Conservation (phyloP, 2,113 vertebrate species). For the Empidonax traillii region DNA sequence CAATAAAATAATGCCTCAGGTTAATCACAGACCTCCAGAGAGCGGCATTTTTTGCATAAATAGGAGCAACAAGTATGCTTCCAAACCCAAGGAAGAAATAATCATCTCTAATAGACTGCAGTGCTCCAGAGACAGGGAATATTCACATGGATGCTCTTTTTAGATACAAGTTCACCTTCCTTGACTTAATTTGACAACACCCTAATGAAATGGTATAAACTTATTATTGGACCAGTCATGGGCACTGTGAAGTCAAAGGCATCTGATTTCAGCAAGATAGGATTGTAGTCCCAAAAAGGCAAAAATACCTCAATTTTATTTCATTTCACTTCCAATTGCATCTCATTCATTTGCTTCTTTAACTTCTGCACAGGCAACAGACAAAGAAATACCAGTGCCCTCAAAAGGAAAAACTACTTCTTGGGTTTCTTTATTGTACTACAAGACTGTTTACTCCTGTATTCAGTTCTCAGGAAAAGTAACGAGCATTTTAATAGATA, state of each 20-base stretch:
- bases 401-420: not conserved
- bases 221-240: not conserved
- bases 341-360: not conserved
- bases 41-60: not conserved
- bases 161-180: not conserved
- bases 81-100: not conserved
- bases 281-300: not conserved
- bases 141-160: not conserved
- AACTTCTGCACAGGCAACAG: not conserved
- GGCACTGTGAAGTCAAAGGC: not conserved
- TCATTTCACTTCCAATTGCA: not conserved
- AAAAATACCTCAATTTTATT: not conserved
- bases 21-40: not conserved
- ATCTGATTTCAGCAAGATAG: not conserved
- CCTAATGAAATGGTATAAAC: constrained; percentile 21
- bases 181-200: not conserved
- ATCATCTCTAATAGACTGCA: not conserved
- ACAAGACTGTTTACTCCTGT: not conserved
- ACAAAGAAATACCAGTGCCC: not conserved
- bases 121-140: not conserved
- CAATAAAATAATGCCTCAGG: not conserved
- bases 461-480: not conserved
- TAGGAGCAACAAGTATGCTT: not conserved
- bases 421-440: not conserved
- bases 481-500: not conserved